phyloP scores from a whole-genome alignment of 2,888 invertebrate species.

The Choreutis nemorana region DNA sequence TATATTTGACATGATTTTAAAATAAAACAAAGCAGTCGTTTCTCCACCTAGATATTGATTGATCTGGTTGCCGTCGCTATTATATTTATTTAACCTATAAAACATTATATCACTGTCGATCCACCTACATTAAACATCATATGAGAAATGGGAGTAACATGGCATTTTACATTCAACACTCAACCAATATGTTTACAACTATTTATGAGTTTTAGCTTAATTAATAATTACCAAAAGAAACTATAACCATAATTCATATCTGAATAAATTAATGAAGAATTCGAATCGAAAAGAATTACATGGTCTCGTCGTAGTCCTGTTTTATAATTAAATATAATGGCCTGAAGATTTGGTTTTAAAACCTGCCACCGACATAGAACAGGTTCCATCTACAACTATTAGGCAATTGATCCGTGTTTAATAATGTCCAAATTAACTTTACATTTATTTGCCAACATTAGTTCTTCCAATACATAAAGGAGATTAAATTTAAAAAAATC shows the following conservation, averaged over 20 bases:
- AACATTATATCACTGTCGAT: no score
- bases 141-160: no score
- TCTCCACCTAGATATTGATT: no score
- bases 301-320: conserved; percentile 35
- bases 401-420: no score
- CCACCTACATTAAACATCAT: no score
- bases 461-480: no score
- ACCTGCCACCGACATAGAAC: conserved; percentile 34
- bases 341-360: conserved; percentile 35
- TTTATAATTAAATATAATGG: conserved; percentile 55
- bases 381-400: conserved; percentile 38
- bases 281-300: conserved; percentile 33
- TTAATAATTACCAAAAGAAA: conserved; percentile 23
- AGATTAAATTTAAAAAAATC: conserved; percentile 17
- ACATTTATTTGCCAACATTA: conserved; percentile 39
- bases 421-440: conserved; percentile 51
- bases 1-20: no score
- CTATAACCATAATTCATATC: conserved; percentile 34
- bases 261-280: conserved; percentile 28
- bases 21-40: no score
- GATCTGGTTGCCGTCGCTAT: no score
- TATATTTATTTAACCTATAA: no score
- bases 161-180: no score
- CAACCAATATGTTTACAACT: no score
- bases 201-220: conserved; percentile 19